Evolutionary conservation across 2,888 invertebrate genomes (phyloP).

Genomic region (Bedellia somnulentella): DNA sequence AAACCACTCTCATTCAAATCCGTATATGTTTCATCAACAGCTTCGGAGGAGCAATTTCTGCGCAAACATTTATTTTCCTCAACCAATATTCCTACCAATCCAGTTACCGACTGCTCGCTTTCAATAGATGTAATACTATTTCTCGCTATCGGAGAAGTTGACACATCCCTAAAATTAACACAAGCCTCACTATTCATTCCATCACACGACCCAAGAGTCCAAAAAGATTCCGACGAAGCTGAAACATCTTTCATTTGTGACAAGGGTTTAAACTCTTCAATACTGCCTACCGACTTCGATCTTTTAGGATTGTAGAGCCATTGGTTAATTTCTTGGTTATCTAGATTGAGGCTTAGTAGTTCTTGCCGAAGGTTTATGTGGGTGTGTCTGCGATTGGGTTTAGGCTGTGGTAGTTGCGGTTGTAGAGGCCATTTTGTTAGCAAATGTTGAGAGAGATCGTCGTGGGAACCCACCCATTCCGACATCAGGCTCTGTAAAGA

Average conservation of each 20-base stretch:
- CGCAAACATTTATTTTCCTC: no score
- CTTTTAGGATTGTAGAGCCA: conserved; percentile 44
- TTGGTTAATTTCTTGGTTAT: conserved; percentile 25
- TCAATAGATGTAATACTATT: no score
- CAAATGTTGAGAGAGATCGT: conserved; percentile 75
- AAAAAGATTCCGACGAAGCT: no score
- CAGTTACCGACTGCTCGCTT: no score
- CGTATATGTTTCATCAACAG: no score
- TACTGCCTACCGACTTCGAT: conserved; percentile 26
- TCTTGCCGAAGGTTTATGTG: conserved; percentile 31
- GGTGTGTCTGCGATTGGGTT: conserved; percentile 17
- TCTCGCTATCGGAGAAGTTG: conserved; percentile 42
- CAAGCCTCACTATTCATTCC: no score
- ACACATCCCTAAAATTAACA: conserved; percentile 47
- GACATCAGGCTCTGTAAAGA: conserved; percentile 80
- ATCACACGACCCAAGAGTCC: no score
- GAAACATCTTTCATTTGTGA: no score
- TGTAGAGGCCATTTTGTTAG: conserved; percentile 69
- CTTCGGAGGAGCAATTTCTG: no score
- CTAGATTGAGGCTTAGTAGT: conserved; percentile 28
- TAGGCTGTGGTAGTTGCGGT: conserved; percentile 43
- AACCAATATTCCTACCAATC: no score
- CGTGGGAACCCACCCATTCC: conserved; percentile 76
- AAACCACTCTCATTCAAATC: no score
- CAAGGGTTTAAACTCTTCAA: no score